phyloP scores from a whole-genome alignment of 30 jellyfish, hydroid and myxozoan species.

The Clytia hemisphaerica region DNA sequence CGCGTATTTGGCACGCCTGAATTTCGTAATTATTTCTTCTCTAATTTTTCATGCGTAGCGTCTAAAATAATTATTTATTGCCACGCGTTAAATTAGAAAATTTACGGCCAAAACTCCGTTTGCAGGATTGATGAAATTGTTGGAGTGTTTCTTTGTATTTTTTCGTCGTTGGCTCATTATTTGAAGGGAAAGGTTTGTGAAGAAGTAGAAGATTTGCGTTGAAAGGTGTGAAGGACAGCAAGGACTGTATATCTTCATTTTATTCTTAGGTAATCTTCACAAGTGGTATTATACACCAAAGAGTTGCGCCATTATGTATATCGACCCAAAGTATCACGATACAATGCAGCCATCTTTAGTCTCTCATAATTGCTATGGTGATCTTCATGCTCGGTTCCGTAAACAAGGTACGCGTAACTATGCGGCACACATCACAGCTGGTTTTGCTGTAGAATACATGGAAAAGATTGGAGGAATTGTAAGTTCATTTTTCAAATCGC shows the following conservation, averaged over 20 bases:
- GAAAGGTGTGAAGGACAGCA: background rate
- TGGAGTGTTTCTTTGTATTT: too few species aligned
- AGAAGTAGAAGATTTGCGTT: too few species aligned
- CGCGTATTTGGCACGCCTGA: too few species aligned
- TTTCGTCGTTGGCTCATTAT: too few species aligned
- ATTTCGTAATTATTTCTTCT: too few species aligned
- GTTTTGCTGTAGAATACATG: slow-evolving; percentile 71
- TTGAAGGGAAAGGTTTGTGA: too few species aligned
- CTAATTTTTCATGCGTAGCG: too few species aligned
- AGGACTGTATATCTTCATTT: background rate
- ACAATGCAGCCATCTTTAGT: slow-evolving; percentile 73
- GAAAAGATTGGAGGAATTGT: slow-evolving; percentile 93
- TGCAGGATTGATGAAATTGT: too few species aligned
- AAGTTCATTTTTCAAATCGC: slow-evolving; percentile 24
- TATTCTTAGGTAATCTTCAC: slow-evolving; percentile 70
- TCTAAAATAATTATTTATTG: too few species aligned
- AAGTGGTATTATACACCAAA: slow-evolving; percentile 96
- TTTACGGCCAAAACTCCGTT: too few species aligned
- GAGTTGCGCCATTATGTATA: slow-evolving; percentile 86
- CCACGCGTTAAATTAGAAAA: too few species aligned
- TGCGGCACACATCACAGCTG: slow-evolving; percentile 75
- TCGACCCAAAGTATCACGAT: slow-evolving; percentile 30
- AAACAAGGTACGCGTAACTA: slow-evolving; percentile 84
- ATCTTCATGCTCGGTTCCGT: slow-evolving; percentile 62
- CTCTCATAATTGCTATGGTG: slow-evolving; percentile 67